phyloP scores from a whole-genome alignment of 2,113 vertebrate species.

The Cyprinus carpio region DNA sequence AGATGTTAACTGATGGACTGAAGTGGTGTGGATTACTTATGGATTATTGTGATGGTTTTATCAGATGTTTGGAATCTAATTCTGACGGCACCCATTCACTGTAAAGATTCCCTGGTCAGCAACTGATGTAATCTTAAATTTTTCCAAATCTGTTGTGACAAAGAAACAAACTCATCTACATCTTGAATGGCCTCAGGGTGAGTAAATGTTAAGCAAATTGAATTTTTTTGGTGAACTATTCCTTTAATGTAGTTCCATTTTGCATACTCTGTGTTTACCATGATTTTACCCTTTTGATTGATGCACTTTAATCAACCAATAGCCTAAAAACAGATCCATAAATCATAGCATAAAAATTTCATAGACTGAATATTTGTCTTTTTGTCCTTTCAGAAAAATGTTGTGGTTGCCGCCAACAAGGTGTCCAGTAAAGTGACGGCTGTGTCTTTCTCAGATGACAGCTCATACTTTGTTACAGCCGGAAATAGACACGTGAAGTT shows the following conservation, averaged over 20 bases:
- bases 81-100: no score
- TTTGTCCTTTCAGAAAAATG: constrained; percentile 83
- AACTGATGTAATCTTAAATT: no score
- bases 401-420: constrained; percentile 94
- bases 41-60: no score
- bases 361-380: neutral
- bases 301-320: neutral
- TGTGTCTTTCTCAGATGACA: constrained; percentile 96
- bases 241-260: neutral
- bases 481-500: constrained; percentile 98
- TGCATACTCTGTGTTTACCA: neutral
- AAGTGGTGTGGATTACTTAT: no score
- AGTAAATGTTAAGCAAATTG: no score
- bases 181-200: no score
- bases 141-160: no score
- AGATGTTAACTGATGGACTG: no score
- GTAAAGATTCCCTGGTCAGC: no score
- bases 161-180: no score
- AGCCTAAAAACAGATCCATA: neutral
- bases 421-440: constrained; percentile 97
- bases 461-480: constrained; percentile 96
- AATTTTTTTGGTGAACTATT: no score
- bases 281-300: neutral
- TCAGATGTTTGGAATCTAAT: no score
- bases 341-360: neutral